Conservation (phyloP, 2,888 invertebrate genomes). For the Pachycephus smyrnensis region DNA sequence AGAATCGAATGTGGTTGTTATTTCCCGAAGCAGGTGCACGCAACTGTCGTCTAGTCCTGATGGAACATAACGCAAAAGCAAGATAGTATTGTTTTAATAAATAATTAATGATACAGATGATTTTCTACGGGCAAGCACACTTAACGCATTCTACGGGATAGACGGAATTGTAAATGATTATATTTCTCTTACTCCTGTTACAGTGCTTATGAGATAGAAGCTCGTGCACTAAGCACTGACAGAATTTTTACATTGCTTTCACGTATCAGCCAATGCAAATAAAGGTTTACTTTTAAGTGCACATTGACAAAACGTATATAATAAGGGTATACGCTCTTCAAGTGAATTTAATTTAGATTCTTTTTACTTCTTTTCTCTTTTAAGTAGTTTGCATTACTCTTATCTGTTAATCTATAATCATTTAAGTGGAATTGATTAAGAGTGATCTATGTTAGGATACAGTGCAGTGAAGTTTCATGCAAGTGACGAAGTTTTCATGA, state of each 20-base stretch:
- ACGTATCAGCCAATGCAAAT: not conserved
- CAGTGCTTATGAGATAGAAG: not conserved
- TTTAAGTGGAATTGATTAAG: not conserved
- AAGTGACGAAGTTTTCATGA: not conserved
- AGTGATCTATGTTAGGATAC: not conserved
- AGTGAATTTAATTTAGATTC: not conserved
- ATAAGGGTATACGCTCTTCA: not conserved
- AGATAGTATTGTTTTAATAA: conserved; percentile 11
- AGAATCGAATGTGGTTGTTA: conserved; percentile 66
- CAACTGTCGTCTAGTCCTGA: conserved; percentile 62
- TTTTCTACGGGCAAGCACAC: too few species aligned
- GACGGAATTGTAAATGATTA: not conserved
- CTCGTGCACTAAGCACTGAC: not conserved
- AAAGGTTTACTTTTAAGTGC: not conserved
- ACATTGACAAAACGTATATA: not conserved
- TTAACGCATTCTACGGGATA: not conserved
- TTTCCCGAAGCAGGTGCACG: conserved; percentile 62
- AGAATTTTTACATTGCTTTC: not conserved
- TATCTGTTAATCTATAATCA: not conserved
- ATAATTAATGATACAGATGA: not conserved
- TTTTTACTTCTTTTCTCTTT: not conserved
- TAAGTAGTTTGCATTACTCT: not conserved
- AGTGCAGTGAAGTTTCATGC: not conserved
- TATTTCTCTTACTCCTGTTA: not conserved
- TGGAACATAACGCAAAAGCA: conserved; percentile 50